Conservation (phyloP, 2,113 vertebrate species). For the Thunnus thynnus region DNA sequence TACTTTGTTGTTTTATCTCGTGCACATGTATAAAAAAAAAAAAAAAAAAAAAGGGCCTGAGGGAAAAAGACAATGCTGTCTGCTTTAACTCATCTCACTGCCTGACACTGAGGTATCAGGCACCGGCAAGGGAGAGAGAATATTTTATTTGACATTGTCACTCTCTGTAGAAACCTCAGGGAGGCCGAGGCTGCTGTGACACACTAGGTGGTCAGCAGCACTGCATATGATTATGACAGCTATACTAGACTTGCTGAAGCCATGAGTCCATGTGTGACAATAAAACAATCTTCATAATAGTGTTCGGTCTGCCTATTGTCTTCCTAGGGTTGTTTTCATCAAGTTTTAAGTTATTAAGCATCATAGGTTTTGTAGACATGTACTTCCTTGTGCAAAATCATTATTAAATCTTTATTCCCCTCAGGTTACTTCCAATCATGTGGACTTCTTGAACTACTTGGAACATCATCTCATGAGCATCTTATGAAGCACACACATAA, state of each 20-base stretch:
- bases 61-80: constrained; percentile 79
- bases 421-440: constrained; percentile 38
- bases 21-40: constrained; percentile 68
- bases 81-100: constrained; percentile 78
- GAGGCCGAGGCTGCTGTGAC: constrained; percentile 67
- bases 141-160: constrained; percentile 84
- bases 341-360: background rate
- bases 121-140: constrained; percentile 68
- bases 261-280: constrained; percentile 37
- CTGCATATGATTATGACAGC: constrained; percentile 61
- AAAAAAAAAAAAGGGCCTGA: constrained; percentile 73
- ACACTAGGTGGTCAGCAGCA: constrained; percentile 78
- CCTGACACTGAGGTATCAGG: constrained; percentile 72
- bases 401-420: constrained; percentile 30
- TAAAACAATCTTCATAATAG: constrained; percentile 9
- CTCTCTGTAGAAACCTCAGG: constrained; percentile 70
- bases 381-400: constrained; percentile 1
- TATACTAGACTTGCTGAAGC: constrained; percentile 41
- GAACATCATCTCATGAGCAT: constrained; percentile 10
- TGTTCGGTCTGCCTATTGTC: background rate
- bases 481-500: background rate
- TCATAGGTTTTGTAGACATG: background rate
- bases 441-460: constrained; percentile 15
- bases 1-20: constrained; percentile 82
- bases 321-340: background rate